These are phyloP conservation scores for Wiebesia pumilae DNA, from an alignment of 1,140 invertebrate genomes.

Conservation along the genomic window DNA sequence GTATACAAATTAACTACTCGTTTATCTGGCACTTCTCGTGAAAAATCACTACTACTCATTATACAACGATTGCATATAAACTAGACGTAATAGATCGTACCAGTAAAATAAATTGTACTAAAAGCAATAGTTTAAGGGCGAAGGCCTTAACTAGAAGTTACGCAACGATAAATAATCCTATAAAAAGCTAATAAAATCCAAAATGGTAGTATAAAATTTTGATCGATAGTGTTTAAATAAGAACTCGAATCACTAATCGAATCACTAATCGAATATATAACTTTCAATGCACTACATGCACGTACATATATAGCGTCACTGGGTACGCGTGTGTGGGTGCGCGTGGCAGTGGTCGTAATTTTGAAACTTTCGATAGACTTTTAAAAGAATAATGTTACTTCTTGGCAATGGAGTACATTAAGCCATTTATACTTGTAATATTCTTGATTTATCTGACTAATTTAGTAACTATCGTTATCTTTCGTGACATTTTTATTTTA, in stretches of 20 bases:
- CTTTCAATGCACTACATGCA: too few relatives aligned
- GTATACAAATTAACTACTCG: background rate
- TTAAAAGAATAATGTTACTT: background rate
- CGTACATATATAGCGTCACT: too few relatives aligned
- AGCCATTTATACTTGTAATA: background rate
- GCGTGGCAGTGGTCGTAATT: too few relatives aligned
- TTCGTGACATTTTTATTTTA: background rate
- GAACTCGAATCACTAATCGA: background rate
- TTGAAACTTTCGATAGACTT: background rate
- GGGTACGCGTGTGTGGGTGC: too few relatives aligned
- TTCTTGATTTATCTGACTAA: background rate
- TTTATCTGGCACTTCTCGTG: background rate
- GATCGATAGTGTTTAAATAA: constrained; percentile 1
- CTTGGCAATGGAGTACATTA: background rate
- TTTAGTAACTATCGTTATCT: background rate
- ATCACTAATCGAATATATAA: too few relatives aligned
- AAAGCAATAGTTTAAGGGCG: background rate
- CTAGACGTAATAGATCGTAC: background rate
- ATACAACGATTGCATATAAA: background rate
- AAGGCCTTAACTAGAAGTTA: background rate
- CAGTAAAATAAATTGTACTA: background rate
- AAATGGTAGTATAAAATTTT: constrained; percentile 11
- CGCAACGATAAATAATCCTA: background rate
- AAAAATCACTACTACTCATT: background rate
- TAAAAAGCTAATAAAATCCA: background rate